These are phyloP conservation scores for Galerucella calmariensis DNA, from an alignment of 2,888 invertebrate species.

Conservation along the genomic window DNA sequence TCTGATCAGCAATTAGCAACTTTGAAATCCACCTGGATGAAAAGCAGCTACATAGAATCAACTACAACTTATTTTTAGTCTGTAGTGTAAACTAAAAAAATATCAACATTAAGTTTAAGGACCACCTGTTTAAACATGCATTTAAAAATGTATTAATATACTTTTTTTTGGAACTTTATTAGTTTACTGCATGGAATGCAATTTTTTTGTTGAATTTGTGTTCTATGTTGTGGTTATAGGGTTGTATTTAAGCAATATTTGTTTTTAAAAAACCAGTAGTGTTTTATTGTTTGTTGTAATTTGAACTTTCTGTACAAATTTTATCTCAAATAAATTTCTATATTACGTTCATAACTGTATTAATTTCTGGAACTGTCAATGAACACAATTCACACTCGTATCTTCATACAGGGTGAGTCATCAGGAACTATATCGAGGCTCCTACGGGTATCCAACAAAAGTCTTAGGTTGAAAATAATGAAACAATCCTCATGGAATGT, in stretches of 20 bases:
- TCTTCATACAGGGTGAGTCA: no score
- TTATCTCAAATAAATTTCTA: slow-evolving; percentile 51
- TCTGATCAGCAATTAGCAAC: neutral
- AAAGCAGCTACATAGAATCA: no score
- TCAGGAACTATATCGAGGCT: no score
- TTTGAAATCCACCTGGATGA: no score
- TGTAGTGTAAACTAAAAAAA: neutral
- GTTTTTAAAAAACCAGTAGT: slow-evolving; percentile 32
- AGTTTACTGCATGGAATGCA: slow-evolving; percentile 32
- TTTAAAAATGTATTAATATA: slow-evolving; percentile 13
- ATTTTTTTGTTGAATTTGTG: slow-evolving; percentile 38
- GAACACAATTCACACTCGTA: no score
- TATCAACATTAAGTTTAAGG: slow-evolving; percentile 3
- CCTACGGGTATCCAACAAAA: neutral
- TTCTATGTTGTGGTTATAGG: slow-evolving; percentile 54
- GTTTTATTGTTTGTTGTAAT: slow-evolving; percentile 49
- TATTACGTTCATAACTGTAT: slow-evolving; percentile 44
- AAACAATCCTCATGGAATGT: slow-evolving; percentile 15
- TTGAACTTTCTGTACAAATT: slow-evolving; percentile 50
- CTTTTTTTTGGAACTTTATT: slow-evolving; percentile 29
- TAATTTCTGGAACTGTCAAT: neutral
- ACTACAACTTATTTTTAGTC: neutral
- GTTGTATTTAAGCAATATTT: slow-evolving; percentile 52
- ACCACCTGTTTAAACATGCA: neutral
- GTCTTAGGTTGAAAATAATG: neutral